phyloP scores from a whole-genome alignment of 2,113 vertebrate species.

The Heteronetta atricapilla region DNA sequence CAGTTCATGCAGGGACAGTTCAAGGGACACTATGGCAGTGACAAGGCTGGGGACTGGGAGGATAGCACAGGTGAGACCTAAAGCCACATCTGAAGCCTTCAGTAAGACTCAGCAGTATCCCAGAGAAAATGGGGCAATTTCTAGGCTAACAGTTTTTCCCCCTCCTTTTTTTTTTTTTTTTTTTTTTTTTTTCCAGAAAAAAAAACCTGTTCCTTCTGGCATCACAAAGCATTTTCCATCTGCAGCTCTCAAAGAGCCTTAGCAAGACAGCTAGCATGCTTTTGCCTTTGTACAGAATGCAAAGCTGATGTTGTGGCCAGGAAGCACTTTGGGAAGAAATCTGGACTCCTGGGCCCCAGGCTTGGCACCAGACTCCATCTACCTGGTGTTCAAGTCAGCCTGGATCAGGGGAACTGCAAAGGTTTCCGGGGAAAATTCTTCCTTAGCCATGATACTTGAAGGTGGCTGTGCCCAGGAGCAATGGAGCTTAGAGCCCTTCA shows the following conservation, averaged over 20 bases:
- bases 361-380: not conserved
- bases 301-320: not conserved
- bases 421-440: not conserved
- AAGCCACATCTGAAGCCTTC: not conserved
- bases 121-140: not conserved
- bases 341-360: not conserved
- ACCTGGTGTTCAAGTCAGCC: not conserved
- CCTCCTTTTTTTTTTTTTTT: not conserved
- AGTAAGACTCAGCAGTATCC: not conserved
- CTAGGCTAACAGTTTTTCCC: no score
- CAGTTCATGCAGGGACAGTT: not conserved
- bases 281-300: not conserved
- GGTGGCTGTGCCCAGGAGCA: not conserved
- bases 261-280: not conserved
- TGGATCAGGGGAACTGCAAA: not conserved
- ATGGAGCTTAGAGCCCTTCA: not conserved
- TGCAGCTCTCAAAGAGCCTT: not conserved
- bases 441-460: not conserved
- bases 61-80: not conserved
- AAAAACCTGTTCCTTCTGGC: not conserved
- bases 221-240: not conserved
- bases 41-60: not conserved
- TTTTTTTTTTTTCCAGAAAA: not conserved
- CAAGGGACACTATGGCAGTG: not conserved
- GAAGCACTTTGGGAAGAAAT: not conserved